Base-by-base conservation (phyloP, 2,888 invertebrate species). In the Xestoiulus laeticollis region DNA sequence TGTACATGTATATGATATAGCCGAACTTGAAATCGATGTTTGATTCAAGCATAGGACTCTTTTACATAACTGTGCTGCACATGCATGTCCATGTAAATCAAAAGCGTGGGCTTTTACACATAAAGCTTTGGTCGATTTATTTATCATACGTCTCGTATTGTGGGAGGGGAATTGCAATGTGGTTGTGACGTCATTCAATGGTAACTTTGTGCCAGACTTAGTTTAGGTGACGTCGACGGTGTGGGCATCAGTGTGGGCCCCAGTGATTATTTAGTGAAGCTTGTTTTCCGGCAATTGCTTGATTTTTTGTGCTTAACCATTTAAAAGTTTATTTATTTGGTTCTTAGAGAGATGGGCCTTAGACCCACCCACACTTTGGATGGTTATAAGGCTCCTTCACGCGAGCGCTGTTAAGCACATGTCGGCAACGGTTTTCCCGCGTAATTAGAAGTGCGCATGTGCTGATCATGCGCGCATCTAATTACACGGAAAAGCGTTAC, bases 201-300 rank as follows among this genome's bases (percentile, higher is more conserved):
- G 59, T 3, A n/a, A n/a, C 48, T 48, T 48, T n/a, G 59, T 59
- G 5, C 43, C 12, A 5, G 12, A 43, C 43, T 5, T 12, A 43
- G n/a, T n/a, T n/a, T n/a, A 43, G 12, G 12, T 43, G 59, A 59
- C 59, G 59, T n/a, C 6, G 59, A 59, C n/a, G 59, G 59, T n/a
- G 59, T 59, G 59, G 59, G 59, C n/a, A 59, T 59, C 59, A 6
- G 59, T 59, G 59, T 59, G 59, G 59, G 59, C 59, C n/a, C n/a
- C 59, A n/a, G n/a, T 59, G 59, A 59, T 59, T n/a, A 59, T n/a
- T 59, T 59, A 59, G 59, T 59, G 59, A 59, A 19, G 59, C 59
- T 59, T n/a, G 59, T 59, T 59, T 59, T 14, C 19, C 59, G n/a
- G n/a, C 59, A 59, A 5, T 59, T 59, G n/a, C 59, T 3, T n/a